Base-by-base conservation (phyloP, 2,888 invertebrate species). In the Colostygia pectinataria region DNA sequence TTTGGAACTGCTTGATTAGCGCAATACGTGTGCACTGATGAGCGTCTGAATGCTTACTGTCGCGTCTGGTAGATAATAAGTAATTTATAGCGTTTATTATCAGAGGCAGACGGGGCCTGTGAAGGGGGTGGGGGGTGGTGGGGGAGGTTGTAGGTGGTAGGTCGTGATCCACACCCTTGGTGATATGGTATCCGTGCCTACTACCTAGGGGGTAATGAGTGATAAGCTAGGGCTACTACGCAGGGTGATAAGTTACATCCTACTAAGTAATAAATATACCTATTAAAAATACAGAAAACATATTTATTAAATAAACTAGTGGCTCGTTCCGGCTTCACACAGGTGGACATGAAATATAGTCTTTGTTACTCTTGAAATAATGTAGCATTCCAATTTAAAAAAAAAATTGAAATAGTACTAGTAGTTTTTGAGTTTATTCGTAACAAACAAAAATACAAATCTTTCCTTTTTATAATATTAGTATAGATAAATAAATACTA, bases 181-280 rank as follows among this genome's bases (percentile, higher is more conserved):
- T 50, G 87, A 88, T 88, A 84, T 49, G 60, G 66, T 80, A 83
- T 83, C 81, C 65, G 74, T 75, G 76, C 78, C 73, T 75, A 68
- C 86, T 76, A 68, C 70, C 85, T 73, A 83, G 89, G 89, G 89
- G 89, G 89, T 90, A 88, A 77, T 60, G 73, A 77, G 71, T 29
- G 74, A 74, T 74, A 74, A 56, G 45, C 48, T 66, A 71, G 73
- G 71, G 69, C 65, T 62, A 42, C 52, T 47, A 46, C 46, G 33
- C 28, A 18, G 37, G 27, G 15, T 24, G 20, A 28, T 42, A 53
- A 37, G 41, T 39, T 40, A n/a, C n/a, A n/a, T n/a, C n/a, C n/a
- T n/a, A n/a, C n/a, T n/a, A n/a, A n/a, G n/a, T n/a, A n/a, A n/a
- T n/a, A n/a, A n/a, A n/a, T n/a, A n/a, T n/a, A n/a, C n/a, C n/a